phyloP scores from a whole-genome alignment of 2,797 vertebrate genomes.

The Karalla daura region DNA sequence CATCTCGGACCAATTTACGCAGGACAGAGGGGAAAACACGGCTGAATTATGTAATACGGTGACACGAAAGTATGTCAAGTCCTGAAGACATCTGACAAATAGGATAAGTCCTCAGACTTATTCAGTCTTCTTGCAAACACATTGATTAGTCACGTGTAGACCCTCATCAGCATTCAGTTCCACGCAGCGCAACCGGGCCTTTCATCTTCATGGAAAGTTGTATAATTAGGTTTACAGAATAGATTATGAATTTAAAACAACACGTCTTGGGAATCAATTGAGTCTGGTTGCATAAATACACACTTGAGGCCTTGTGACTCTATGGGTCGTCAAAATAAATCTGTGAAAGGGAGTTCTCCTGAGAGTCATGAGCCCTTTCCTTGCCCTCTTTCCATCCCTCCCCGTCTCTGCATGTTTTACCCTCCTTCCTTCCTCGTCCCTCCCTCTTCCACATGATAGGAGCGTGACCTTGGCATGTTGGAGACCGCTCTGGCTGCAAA shows the following conservation, averaged over 20 bases:
- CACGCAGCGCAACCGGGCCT: not conserved
- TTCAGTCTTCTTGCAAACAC: not conserved
- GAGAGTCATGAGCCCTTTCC: constrained; percentile 54
- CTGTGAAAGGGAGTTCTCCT: constrained; percentile 35
- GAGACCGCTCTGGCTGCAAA: constrained; percentile 27
- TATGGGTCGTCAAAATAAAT: constrained; percentile 57
- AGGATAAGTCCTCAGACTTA: too few species aligned
- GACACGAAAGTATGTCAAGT: not conserved
- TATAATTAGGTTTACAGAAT: constrained; percentile 25
- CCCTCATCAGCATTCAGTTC: not conserved
- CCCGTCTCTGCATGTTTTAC: constrained; percentile 20
- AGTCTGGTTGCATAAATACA: constrained; percentile 41
- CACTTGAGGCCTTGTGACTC: constrained; percentile 56
- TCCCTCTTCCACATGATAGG: constrained; percentile 57
- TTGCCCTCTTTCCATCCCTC: constrained; percentile 24
- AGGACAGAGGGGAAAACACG: not conserved
- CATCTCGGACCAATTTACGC: not conserved
- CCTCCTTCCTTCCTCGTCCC: constrained; percentile 19
- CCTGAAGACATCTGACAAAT: not conserved
- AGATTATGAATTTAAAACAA: constrained; percentile 25
- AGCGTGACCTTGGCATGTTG: constrained; percentile 38
- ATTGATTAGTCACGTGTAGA: not conserved
- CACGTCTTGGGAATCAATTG: constrained; percentile 14
- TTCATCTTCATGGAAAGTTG: constrained; percentile 10
- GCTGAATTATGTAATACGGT: not conserved